A percentile compares a stretch with the other conserved stretches of the same genome.
Conservation (phyloP, 2,797 vertebrate genomes). For the Remorina albescens region DNA sequence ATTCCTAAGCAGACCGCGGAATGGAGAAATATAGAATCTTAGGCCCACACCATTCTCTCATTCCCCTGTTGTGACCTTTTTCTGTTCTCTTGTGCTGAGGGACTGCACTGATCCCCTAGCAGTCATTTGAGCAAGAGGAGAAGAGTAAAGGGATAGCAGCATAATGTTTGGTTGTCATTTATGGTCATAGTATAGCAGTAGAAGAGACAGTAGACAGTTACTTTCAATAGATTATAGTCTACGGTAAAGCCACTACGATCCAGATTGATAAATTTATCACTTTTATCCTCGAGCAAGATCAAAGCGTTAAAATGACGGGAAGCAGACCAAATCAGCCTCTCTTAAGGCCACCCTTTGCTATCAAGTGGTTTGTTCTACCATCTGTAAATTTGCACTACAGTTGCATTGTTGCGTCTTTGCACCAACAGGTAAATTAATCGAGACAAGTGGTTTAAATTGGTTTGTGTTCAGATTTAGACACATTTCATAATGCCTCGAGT, state of each 20-base stretch:
- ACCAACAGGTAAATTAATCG: too few relatives aligned
- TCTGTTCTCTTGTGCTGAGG: conserved; percentile 49
- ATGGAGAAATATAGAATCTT: conserved; percentile 60
- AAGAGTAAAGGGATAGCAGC: conserved; percentile 43
- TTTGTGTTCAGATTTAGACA: conserved; percentile 11
- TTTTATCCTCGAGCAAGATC: conserved; percentile 7
- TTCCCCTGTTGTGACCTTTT: conserved; percentile 71
- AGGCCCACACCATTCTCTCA: conserved; percentile 41
- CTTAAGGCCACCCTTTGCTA: conserved; percentile 31
- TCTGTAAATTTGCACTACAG: background rate
- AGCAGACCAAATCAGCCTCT: conserved; percentile 7
- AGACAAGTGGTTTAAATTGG: too few relatives aligned
- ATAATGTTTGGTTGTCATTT: conserved; percentile 62
- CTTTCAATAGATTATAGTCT: conserved; percentile 19
- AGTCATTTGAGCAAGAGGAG: conserved; percentile 62
- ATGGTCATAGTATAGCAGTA: conserved; percentile 14
- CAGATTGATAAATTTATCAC: conserved; percentile 15
- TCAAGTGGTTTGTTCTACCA: conserved; percentile 5
- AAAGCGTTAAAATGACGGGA: background rate
- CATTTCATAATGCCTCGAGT: conserved; percentile 15
- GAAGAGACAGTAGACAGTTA: conserved; percentile 16
- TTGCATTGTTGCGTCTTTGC: background rate
- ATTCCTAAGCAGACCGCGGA: conserved; percentile 64
- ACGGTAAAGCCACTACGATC: background rate
- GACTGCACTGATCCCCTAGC: conserved; percentile 56